These are phyloP conservation scores for Poeciliopsis occidentalis DNA, from an alignment of 2,113 vertebrate species.

Conservation along the genomic window DNA sequence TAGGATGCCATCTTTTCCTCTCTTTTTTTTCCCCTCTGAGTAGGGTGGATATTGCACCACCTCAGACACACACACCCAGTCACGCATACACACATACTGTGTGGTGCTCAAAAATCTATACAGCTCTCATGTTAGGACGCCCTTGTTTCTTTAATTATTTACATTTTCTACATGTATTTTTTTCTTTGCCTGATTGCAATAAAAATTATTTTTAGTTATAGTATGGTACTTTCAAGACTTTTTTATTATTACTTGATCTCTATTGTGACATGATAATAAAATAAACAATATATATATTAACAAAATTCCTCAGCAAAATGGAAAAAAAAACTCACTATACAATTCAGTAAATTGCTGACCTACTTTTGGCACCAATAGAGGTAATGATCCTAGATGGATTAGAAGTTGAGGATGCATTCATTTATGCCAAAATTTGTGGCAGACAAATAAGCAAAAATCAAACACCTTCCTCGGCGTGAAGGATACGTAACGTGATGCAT, in stretches of 20 bases:
- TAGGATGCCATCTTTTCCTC: conserved; percentile 42
- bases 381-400: background rate
- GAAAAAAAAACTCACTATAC: background rate
- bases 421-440: no score
- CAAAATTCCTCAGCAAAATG: background rate
- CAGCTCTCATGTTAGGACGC: background rate
- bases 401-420: no score
- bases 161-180: background rate
- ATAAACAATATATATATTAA: background rate
- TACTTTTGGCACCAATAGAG: background rate
- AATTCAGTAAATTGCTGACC: no score
- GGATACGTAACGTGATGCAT: no score
- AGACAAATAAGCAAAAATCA: no score
- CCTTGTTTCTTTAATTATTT: background rate
- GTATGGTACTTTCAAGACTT: background rate
- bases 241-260: background rate
- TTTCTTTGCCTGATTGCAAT: background rate
- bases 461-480: no score
- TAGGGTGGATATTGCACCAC: conserved; percentile 42
- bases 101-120: background rate
- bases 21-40: conserved; percentile 48
- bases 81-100: conserved; percentile 13
- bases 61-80: conserved; percentile 5
- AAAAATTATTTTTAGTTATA: background rate
- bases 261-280: background rate